Evolutionary conservation across 1,140 invertebrate genomes (phyloP).

Genomic region (Pseudomyrmex concolor): DNA sequence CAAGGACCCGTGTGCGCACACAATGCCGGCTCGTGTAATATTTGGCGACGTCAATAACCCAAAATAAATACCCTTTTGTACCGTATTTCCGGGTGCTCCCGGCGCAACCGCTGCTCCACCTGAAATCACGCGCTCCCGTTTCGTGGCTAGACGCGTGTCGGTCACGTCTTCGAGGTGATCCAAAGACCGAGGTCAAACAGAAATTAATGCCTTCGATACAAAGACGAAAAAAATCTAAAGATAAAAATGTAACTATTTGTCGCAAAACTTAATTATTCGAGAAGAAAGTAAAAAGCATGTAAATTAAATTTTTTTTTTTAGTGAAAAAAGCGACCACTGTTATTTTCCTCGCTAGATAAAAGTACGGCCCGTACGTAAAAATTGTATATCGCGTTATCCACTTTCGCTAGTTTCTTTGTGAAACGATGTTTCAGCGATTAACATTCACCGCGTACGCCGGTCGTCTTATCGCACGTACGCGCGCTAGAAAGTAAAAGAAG

Average conservation of each 20-base stretch:
- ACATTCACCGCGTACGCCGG: not conserved
- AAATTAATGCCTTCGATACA: conserved; percentile 2
- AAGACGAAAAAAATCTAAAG: not conserved
- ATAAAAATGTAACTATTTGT: not conserved
- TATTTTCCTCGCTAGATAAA: no score
- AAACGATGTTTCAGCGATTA: not conserved
- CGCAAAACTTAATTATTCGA: no score
- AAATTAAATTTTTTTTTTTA: no score
- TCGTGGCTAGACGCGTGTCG: conserved; percentile 34
- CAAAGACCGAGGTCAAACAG: not conserved
- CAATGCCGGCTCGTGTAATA: conserved; percentile 65
- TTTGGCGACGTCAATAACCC: conserved; percentile 67
- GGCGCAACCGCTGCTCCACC: conserved; percentile 48
- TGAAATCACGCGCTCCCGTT: conserved; percentile 50
- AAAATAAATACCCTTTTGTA: conserved; percentile 66
- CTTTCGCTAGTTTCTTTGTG: not conserved
- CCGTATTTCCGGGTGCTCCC: conserved; percentile 18
- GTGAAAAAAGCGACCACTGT: no score
- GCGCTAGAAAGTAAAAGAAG: conserved; percentile 17
- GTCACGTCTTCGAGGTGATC: conserved; percentile 15
- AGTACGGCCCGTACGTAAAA: no score
- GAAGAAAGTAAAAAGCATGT: no score
- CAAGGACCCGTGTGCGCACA: conserved; percentile 41
- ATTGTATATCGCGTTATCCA: not conserved
- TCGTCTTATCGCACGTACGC: conserved; percentile 19